These are phyloP conservation scores for Carlito syrichta DNA, from an alignment of 2,113 vertebrate genomes.

Conservation along the genomic window DNA sequence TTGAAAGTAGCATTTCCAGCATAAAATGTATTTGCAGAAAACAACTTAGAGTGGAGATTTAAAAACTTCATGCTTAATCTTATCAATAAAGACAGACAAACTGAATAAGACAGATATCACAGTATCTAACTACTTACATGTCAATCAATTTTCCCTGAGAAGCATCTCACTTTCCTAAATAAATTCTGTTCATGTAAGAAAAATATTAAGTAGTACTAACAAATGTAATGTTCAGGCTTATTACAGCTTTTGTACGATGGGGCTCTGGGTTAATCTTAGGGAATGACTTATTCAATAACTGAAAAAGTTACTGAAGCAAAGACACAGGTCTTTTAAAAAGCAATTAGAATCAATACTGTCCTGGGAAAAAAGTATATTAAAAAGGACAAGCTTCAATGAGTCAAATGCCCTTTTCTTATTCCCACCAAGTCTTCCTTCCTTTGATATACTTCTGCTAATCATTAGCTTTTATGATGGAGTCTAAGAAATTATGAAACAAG, in stretches of 20 bases:
- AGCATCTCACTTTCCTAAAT: not conserved
- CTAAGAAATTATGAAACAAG: conserved; percentile 7
- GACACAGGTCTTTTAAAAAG: not conserved
- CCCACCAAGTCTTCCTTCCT: not conserved
- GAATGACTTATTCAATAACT: conserved; percentile 19
- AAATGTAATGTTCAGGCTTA: not conserved
- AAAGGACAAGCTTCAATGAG: conserved; percentile 34
- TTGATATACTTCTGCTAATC: not conserved
- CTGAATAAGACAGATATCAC: not conserved
- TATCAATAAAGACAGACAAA: not conserved
- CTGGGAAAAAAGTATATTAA: not conserved
- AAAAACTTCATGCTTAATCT: not conserved
- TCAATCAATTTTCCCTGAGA: not conserved
- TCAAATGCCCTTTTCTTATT: not conserved
- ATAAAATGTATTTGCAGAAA: not conserved
- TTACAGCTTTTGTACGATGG: not conserved
- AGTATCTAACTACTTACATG: not conserved
- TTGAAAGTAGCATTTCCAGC: not conserved
- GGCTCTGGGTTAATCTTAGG: not conserved
- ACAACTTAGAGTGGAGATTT: not conserved
- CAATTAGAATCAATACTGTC: conserved; percentile 16
- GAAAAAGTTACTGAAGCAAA: not conserved
- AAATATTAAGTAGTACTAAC: not conserved
- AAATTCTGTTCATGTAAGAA: not conserved
- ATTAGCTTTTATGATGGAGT: not conserved